Evolutionary conservation across 2,797 vertebrate genomes (phyloP), one percentile per base, ranked within the genome.

Genomic region (Pteronotus mesoamericanus): DNA sequence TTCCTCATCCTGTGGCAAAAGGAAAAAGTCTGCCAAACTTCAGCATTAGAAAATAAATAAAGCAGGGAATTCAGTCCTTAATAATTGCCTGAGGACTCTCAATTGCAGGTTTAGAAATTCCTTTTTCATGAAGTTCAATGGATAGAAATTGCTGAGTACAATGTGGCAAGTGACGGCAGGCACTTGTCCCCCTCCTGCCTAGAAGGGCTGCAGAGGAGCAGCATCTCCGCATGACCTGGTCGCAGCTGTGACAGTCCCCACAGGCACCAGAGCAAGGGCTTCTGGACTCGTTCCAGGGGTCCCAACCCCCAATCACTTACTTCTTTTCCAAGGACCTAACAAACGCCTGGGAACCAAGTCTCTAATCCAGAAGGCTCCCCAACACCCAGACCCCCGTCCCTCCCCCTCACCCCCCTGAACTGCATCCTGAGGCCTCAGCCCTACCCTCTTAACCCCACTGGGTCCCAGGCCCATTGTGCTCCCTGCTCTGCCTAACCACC

Each of bases 1-100:
- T 89, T 95, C 46, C 46, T 95, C 22, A n/a, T 89, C 42, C 51
- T 87, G 59, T 86, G 61, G 64, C 83, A 89, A 95, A 80, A 48
- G 34, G 37, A 72, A 92, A 71, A 34, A 48, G 22, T 61, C 48
- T 89, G 91, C 74, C 59, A 77, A 86, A 96, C 71, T 64, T 68
- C 72, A 85, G 64, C 68, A 71, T 71, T 90, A 61, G 22, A 71
- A 92, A 86, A 78, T 86, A 94, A 94, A 86, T 19, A 82, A 87
- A 91, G 51, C 61, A n/a, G 18, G 71, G 79, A 90, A 86, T 71
- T 61, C 69, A 92, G 46, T 78, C 9, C 29, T 14, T 86, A 10
- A 48, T 89, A 37, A 83, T 37, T 91, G 64, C 68, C 79, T 44
- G 12, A 64, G 88, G 86, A 85, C 37, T 75, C 64, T 91, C 22